Evolutionary conservation across 2,888 invertebrate genomes (phyloP).

Genomic region (Drosophila kokeensis): DNA sequence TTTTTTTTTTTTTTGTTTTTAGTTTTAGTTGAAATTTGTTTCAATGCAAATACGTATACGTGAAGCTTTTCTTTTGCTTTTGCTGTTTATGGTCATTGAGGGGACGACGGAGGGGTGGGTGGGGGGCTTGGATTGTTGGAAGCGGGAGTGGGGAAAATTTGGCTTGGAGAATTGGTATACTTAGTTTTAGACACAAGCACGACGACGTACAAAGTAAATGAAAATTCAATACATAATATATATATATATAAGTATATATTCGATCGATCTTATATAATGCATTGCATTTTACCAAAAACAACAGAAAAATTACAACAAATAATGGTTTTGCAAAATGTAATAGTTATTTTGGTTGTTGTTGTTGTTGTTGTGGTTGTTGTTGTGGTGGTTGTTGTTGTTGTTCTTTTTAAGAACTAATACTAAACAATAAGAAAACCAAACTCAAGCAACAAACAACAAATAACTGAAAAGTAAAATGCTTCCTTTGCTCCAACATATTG

Average conservation of each 20-base stretch:
- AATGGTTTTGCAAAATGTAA: slow-evolving; percentile 25
- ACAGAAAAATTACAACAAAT: slow-evolving; percentile 44
- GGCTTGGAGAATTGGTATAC: slow-evolving; percentile 54
- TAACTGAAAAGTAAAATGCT: neutral
- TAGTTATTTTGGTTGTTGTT: slow-evolving; percentile 7
- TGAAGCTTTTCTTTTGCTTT: slow-evolving; percentile 55
- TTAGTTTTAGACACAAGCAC: slow-evolving; percentile 78
- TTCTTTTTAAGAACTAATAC: neutral
- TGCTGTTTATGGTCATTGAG: slow-evolving; percentile 42
- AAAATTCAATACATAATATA: slow-evolving; percentile 67
- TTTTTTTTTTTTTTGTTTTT: slow-evolving; percentile 2
- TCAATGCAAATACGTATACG: slow-evolving; percentile 53
- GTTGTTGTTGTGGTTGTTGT: slow-evolving; percentile 6
- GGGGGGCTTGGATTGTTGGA: neutral
- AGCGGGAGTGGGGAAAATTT: slow-evolving; percentile 9
- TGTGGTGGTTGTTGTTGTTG: slow-evolving; percentile 3
- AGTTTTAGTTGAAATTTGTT: slow-evolving; percentile 28
- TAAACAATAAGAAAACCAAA: slow-evolving; percentile 13
- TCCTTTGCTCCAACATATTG: neutral
- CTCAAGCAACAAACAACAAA: neutral
- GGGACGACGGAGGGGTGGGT: neutral
- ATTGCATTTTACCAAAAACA: slow-evolving; percentile 62
- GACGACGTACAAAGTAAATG: slow-evolving; percentile 74
- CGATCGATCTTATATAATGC: slow-evolving; percentile 67
- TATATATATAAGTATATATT: slow-evolving; percentile 62